These are phyloP conservation scores for Noturus placidus DNA, from an alignment of 2,113 vertebrate genomes.

Conservation along the genomic window DNA sequence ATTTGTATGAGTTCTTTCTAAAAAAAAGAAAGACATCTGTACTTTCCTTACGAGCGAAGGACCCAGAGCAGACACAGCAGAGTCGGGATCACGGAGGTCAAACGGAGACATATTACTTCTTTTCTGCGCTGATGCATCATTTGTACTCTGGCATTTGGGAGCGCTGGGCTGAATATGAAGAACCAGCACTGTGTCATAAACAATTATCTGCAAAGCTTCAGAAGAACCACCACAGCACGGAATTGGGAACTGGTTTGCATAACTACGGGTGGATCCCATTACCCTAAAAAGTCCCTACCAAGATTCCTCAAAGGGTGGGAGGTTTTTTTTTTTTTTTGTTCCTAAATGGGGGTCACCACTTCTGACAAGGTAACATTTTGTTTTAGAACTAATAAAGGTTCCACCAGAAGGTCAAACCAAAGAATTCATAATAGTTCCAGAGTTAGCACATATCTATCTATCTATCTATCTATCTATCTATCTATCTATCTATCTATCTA, in stretches of 20 bases:
- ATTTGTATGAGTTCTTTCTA: not conserved
- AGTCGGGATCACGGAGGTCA: slow-evolving; percentile 53
- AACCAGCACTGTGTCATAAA: slow-evolving; percentile 30
- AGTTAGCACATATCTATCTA: too few species aligned
- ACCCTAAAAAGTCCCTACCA: not conserved
- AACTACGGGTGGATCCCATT: not conserved
- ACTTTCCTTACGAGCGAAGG: slow-evolving; percentile 8
- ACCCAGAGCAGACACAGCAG: slow-evolving; percentile 4
- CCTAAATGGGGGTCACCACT: not conserved
- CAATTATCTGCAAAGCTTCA: slow-evolving; percentile 7
- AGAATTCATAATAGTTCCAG: not conserved
- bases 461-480: too few species aligned
- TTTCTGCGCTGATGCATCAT: slow-evolving; percentile 60
- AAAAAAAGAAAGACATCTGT: slow-evolving; percentile 26
- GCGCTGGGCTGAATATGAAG: slow-evolving; percentile 62
- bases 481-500: too few species aligned
- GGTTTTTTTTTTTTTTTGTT: not conserved
- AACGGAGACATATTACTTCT: slow-evolving; percentile 58
- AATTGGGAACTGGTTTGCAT: not conserved
- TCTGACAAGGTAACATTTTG: not conserved
- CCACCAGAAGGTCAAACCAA: not conserved
- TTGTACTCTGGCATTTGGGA: slow-evolving; percentile 59
- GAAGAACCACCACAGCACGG: not conserved
- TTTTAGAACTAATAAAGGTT: not conserved
- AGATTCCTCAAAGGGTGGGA: not conserved